phyloP scores from a whole-genome alignment of 2,888 invertebrate genomes.

The Ditula angustiorana region DNA sequence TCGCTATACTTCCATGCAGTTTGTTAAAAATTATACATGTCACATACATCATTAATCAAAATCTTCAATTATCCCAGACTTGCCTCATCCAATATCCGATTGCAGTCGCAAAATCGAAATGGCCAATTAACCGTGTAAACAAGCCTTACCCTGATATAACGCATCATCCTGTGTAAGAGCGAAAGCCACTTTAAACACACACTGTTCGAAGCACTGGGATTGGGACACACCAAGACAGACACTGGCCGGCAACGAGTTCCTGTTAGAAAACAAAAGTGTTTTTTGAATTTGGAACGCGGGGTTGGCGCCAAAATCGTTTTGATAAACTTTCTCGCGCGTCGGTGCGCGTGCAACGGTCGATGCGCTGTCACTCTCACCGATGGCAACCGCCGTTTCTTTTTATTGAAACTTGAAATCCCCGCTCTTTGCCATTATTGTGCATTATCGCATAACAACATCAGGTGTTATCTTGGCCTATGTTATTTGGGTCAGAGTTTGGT shows the following conservation, averaged over 20 bases:
- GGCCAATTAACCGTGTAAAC: slow-evolving; percentile 28
- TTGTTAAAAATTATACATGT: background rate
- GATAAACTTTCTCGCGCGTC: slow-evolving; percentile 66
- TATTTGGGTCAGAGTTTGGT: slow-evolving; percentile 54
- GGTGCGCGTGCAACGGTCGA: slow-evolving; percentile 59
- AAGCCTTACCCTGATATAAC: slow-evolving; percentile 67
- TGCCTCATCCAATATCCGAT: slow-evolving; percentile 10
- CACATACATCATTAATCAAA: background rate
- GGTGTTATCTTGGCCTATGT: slow-evolving; percentile 63
- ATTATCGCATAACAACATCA: slow-evolving; percentile 69
- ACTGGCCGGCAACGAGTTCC: slow-evolving; percentile 27
- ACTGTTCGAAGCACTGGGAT: slow-evolving; percentile 58
- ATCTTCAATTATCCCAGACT: slow-evolving; percentile 6
- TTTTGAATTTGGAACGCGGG: slow-evolving; percentile 46
- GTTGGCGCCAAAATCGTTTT: slow-evolving; percentile 28
- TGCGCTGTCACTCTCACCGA: slow-evolving; percentile 78
- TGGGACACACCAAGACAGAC: slow-evolving; percentile 42
- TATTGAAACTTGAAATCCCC: slow-evolving; percentile 77
- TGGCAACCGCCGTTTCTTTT: slow-evolving; percentile 70
- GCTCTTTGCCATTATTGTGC: slow-evolving; percentile 62
- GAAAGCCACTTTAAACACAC: slow-evolving; percentile 73
- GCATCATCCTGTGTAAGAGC: slow-evolving; percentile 70
- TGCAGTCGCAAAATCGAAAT: slow-evolving; percentile 19
- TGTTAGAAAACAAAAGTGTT: slow-evolving; percentile 28
- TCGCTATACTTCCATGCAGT: too few relatives aligned